These are phyloP conservation scores for Eupithecia abbreviata DNA, from an alignment of 2,888 invertebrate genomes.

Conservation along the genomic window DNA sequence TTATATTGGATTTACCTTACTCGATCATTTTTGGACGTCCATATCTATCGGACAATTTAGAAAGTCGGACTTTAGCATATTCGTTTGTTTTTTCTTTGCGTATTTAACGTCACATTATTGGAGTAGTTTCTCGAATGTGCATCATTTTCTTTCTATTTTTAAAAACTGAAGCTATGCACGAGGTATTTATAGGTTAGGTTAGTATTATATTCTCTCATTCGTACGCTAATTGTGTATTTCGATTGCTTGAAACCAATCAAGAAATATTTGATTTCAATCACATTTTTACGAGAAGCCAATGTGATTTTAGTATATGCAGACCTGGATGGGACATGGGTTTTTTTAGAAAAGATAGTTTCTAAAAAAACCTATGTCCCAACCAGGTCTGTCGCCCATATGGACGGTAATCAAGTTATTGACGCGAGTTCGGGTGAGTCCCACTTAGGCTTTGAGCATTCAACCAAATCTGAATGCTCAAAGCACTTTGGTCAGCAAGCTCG, in stretches of 20 bases:
- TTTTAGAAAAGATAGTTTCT: no score
- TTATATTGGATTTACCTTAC: slow-evolving; percentile 7
- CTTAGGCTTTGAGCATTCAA: no score
- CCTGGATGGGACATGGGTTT: no score
- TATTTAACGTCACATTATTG: not conserved
- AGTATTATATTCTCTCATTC: no score
- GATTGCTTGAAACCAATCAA: not conserved
- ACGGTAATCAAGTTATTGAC: not conserved
- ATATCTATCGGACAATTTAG: not conserved
- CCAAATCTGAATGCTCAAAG: no score
- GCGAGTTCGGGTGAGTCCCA: not conserved
- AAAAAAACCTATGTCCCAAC: no score
- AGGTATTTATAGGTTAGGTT: no score
- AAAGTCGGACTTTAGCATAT: not conserved
- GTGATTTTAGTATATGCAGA: not conserved
- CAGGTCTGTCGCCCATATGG: not conserved
- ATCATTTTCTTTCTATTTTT: not conserved
- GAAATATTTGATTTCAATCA: not conserved
- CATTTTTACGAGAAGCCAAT: not conserved
- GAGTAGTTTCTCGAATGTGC: not conserved
- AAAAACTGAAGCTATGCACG: not conserved
- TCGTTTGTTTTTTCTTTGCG: not conserved
- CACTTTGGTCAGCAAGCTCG: not conserved
- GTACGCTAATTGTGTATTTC: not conserved
- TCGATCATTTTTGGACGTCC: not conserved